Percentiles rank a stretch among this genome's conserved stretches.
Conservation (phyloP, 2,797 vertebrate species). For the Mus caroli region DNA sequence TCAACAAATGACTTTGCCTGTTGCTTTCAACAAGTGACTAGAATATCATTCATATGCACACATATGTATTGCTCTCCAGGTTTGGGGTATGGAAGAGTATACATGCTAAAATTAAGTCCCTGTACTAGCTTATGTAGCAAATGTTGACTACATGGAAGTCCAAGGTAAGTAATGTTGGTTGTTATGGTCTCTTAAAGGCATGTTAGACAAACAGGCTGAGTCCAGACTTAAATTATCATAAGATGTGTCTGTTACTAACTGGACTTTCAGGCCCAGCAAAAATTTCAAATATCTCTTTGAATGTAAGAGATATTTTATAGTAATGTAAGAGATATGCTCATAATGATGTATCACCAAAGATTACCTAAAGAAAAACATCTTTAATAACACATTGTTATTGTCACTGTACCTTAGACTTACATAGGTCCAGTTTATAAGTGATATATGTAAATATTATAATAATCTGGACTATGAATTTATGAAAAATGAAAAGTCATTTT, state of each 20-base stretch:
- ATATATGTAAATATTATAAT: background rate
- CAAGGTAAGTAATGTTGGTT: background rate
- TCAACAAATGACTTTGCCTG: background rate
- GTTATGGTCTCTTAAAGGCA: background rate
- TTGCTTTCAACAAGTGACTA: background rate
- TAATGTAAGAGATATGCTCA: background rate
- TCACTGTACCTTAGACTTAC: background rate
- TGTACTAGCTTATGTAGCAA: background rate
- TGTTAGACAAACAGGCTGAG: background rate
- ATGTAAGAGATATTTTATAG: background rate
- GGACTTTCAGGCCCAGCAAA: background rate
- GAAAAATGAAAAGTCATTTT: background rate
- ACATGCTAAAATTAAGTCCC: background rate
- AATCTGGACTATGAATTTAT: background rate
- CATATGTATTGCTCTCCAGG: background rate
- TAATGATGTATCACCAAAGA: background rate
- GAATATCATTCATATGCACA: background rate
- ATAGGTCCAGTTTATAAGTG: background rate
- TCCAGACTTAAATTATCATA: background rate
- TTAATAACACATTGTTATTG: background rate
- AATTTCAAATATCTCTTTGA: background rate
- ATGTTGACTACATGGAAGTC: background rate
- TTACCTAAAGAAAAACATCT: background rate
- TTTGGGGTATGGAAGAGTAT: background rate
- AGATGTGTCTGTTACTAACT: background rate